A percentile compares a stretch with the other conserved stretches of the same genome.
These are phyloP conservation scores for Lerema accius DNA, from an alignment of 1,140 invertebrate genomes.

Conservation along the genomic window DNA sequence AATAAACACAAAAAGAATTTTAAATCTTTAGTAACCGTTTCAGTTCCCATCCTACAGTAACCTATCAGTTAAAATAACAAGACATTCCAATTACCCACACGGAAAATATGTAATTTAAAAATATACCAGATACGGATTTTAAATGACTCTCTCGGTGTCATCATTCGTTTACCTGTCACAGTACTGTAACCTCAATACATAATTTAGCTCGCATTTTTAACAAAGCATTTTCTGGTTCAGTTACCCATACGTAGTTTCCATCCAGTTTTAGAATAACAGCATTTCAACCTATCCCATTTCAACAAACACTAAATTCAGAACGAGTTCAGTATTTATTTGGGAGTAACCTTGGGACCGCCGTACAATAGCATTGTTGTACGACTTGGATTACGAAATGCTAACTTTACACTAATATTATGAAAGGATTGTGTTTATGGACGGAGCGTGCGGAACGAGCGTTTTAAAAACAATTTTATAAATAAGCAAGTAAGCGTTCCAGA, in stretches of 20 bases:
- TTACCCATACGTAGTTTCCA: constrained; percentile 1
- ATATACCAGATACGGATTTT: too few species aligned
- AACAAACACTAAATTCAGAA: constrained; percentile 3
- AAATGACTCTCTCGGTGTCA: too few species aligned
- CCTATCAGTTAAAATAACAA: too few species aligned
- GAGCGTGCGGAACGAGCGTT: too few species aligned
- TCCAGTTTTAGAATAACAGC: constrained; percentile 7
- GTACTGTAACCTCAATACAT: constrained; percentile 12
- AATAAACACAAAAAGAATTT: too few species aligned
- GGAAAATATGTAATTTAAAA: too few species aligned
- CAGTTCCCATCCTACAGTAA: too few species aligned
- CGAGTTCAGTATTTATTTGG: neutral
- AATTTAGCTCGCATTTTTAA: constrained; percentile 3
- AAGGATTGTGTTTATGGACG: neutral
- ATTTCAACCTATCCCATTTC: constrained; percentile 17
- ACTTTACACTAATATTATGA: neutral
- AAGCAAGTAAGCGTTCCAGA: too few species aligned
- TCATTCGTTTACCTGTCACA: too few species aligned
- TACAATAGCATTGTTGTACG: constrained; percentile 12
- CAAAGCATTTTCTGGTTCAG: constrained; percentile 9
- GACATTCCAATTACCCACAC: too few species aligned
- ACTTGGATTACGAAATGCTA: constrained; percentile 1
- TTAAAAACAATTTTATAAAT: too few species aligned
- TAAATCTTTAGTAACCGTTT: too few species aligned
- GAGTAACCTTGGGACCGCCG: neutral